Evolutionary conservation across 2,888 invertebrate species (phyloP), one percentile per base, ranked within the genome.

Genomic region (Ptilodon capucinus): DNA sequence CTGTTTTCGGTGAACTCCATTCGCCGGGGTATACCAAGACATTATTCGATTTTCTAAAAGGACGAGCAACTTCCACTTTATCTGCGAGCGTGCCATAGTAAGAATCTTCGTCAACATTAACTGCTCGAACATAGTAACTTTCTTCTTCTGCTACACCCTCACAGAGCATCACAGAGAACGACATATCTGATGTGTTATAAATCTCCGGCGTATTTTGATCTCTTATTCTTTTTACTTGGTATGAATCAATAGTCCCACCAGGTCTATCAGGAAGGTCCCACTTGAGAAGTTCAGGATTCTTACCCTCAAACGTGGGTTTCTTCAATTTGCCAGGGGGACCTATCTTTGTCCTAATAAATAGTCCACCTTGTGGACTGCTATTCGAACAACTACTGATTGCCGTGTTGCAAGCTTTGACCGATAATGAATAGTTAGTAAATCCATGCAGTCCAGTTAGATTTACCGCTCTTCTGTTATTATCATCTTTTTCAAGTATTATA

Each of bases 371-470:
- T 30, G 74, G 73, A 43, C 68, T 72, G 8, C 82, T 76, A 19
- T 86, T 75, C 2, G 97, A 96, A 70, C 95, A 95, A 34, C 88
- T 79, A 0, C 91, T 84, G 0, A 96, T 85, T 16, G 78, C 83
- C 52, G 72, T 71, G 64, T 89, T 97, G 67, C 95, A 96, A 1
- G 97, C 97, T 38, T 91, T 85, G 0, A 97, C 92, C 46, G 91
- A 91, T 17, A 97, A 92, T 41, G 92, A 93, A 76, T 97, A 97
- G 49, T 93, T 92, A 0, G 92, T 92, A 65, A 93, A 95, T 47
- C 93, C 93, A 32, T 83, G 78, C 30, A 96, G 86, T 6, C 75
- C 74, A 35, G 53, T 72, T 13, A 92, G 53, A 40, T 61, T 77
- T 4, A 81, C 60, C 54, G 64, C 59, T 57, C 80, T 81, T 60